These are phyloP conservation scores for Morone saxatilis DNA, from an alignment of 2,113 vertebrate genomes.

Conservation along the genomic window DNA sequence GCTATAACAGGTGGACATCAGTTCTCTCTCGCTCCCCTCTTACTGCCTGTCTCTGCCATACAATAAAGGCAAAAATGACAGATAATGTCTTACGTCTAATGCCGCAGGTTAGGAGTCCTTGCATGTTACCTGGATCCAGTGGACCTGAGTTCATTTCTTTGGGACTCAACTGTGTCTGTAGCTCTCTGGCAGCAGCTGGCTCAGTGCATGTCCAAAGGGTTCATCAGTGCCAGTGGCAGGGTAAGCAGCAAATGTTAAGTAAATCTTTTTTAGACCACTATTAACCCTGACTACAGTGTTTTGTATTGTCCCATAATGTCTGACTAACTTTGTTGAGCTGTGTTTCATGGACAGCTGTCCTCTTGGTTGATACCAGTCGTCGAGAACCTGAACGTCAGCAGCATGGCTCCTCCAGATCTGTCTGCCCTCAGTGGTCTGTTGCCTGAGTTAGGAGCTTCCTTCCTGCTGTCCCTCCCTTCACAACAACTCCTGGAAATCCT, in stretches of 20 bases:
- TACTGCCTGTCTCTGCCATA: not conserved
- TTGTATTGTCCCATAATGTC: not conserved
- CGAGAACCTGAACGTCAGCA: conserved; percentile 81
- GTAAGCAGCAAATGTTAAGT: conserved; percentile 76
- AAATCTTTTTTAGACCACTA: not conserved
- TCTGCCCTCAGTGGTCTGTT: conserved; percentile 84
- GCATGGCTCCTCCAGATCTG: conserved; percentile 78
- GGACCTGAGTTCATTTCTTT: conserved; percentile 84
- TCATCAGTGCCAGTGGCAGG: conserved; percentile 84
- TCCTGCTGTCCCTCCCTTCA: conserved; percentile 85
- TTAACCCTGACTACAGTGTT: not conserved
- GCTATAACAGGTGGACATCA: not conserved
- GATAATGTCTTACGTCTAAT: not conserved
- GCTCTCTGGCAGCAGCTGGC: conserved; percentile 86
- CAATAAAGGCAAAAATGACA: not conserved
- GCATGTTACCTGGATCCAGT: conserved; percentile 89
- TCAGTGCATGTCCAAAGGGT: conserved; percentile 86
- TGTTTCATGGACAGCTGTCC: conserved; percentile 82
- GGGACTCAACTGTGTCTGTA: conserved; percentile 77
- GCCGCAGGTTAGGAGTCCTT: conserved; percentile 86
- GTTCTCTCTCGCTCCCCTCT: not conserved
- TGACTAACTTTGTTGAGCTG: conserved; percentile 19
- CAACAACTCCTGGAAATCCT: conserved; percentile 84
- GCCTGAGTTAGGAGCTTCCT: conserved; percentile 86
- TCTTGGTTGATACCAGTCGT: conserved; percentile 85